A percentile compares a stretch with the other conserved stretches of the same genome.
Conservation (phyloP, 2,888 invertebrate species). For the Geophilus truncorum region DNA sequence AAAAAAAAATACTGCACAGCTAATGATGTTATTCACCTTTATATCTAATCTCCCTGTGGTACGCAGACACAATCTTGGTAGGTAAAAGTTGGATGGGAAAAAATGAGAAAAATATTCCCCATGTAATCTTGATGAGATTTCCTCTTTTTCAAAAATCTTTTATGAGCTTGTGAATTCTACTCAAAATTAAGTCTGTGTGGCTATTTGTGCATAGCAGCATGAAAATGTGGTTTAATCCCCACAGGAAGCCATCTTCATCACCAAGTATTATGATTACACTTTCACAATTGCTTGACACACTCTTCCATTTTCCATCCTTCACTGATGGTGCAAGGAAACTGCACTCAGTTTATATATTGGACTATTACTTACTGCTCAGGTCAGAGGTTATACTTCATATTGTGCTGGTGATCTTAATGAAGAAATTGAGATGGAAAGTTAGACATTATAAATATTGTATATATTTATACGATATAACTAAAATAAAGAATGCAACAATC, state of each 20-base stretch:
- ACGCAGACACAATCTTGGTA: slow-evolving; percentile 10
- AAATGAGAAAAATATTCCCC: slow-evolving; percentile 27
- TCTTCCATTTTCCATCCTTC: slow-evolving; percentile 22
- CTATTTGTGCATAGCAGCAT: slow-evolving; percentile 27
- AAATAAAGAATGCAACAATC: too few species aligned
- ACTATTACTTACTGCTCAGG: neutral
- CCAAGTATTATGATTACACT: slow-evolving; percentile 24
- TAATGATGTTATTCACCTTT: slow-evolving; percentile 27
- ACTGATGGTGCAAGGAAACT: slow-evolving; percentile 4
- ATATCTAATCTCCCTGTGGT: slow-evolving; percentile 27
- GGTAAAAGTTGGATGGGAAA: slow-evolving; percentile 14
- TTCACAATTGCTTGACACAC: slow-evolving; percentile 21
- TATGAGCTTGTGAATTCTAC: slow-evolving; percentile 27
- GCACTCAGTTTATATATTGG: neutral
- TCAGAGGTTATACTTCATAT: neutral
- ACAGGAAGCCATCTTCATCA: slow-evolving; percentile 17
- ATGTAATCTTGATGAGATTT: slow-evolving; percentile 27
- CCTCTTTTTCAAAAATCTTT: slow-evolving; percentile 19
- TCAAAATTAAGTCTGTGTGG: slow-evolving; percentile 20
- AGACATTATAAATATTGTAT: too few species aligned
- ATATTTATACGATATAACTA: too few species aligned
- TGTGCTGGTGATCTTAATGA: neutral
- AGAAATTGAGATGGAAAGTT: neutral
- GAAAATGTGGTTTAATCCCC: slow-evolving; percentile 17
- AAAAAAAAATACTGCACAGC: neutral